phyloP scores from a whole-genome alignment of 2,797 vertebrate genomes.

The Linurgus olivaceus region DNA sequence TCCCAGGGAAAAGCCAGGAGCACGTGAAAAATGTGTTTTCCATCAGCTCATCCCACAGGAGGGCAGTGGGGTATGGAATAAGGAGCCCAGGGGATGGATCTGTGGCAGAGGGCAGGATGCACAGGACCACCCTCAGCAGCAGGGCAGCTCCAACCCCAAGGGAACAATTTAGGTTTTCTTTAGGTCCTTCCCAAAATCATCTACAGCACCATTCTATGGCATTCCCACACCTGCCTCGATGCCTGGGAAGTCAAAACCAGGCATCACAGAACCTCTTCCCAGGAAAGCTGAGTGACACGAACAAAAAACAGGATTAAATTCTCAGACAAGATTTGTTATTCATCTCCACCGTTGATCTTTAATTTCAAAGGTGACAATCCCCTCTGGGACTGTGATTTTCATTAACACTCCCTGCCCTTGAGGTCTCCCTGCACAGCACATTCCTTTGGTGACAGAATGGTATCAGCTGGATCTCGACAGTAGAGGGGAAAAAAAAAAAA shows the following conservation, averaged over 20 bases:
- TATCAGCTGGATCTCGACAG: not conserved
- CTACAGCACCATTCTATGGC: fast-evolving
- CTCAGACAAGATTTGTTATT: not conserved
- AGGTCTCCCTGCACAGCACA: not conserved
- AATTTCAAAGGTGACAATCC: slow-evolving; percentile 13
- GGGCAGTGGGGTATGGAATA: fast-evolving
- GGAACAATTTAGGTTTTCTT: not conserved
- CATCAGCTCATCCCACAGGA: not conserved
- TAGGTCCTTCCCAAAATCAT: not conserved
- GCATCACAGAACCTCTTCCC: not conserved
- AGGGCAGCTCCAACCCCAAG: not conserved
- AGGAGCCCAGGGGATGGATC: not conserved
- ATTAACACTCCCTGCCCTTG: not conserved
- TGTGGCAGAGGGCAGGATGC: not conserved
- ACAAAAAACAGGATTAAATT: not conserved
- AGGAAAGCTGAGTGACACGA: not conserved
- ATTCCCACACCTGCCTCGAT: not conserved
- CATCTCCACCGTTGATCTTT: not conserved
- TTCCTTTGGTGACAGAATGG: not conserved
- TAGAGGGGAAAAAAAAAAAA: too few species aligned
- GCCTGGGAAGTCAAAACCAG: not conserved
- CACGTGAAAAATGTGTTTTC: not conserved
- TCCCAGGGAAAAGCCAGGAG: not conserved
- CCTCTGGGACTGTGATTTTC: not conserved
- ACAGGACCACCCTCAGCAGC: not conserved